Evolutionary conservation across 2,888 invertebrate species (phyloP), one percentile per base, ranked within the genome.

Genomic region (Sinentomon sp.): DNA sequence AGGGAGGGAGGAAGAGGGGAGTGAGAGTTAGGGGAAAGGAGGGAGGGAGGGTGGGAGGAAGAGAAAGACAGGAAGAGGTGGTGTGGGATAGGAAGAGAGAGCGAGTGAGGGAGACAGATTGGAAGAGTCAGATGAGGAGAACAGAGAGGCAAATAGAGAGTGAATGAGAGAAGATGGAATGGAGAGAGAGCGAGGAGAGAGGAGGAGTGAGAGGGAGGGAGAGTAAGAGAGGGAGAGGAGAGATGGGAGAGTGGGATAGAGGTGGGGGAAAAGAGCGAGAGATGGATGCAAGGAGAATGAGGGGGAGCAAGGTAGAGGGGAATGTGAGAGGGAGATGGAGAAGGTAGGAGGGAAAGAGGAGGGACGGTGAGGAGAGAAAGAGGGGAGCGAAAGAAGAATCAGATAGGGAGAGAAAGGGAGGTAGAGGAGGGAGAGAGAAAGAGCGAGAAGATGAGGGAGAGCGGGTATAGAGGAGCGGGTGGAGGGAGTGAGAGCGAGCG

Each of bases 341-440:
- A 25, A 23, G n/a, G 17, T n/a, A 21, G 30, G 9, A 23, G 9
- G 17, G 6, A 33, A 33, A 20, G 23, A 27, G 22, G 17, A 10
- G 17, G 17, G 19, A 26, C n/a, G n/a, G 33, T 32, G 28, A 37
- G 32, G 35, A 32, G 42, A 26, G 19, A 16, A 32, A 30, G 26
- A 34, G 36, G 35, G 32, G 39, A 37, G 34, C 32, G 35, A 32
- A 32, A 28, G 22, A 36, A 34, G 28, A 30, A 31, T 36, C 36
- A 36, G 36, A 35, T 35, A 34, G 36, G 36, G 35, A 39, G 38
- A 39, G 36, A 29, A 17, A 26, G 31, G 35, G n/a, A n/a, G n/a
- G n/a, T n/a, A n/a, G n/a, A n/a, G n/a, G n/a, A n/a, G n/a, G n/a
- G n/a, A n/a, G n/a, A 32, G 32, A 21, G 33, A 28, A 28, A 33